A percentile compares a stretch with the other conserved stretches of the same genome.
phyloP scores from a whole-genome alignment of 1,140 invertebrate species.

The Zaprionus ornatus region DNA sequence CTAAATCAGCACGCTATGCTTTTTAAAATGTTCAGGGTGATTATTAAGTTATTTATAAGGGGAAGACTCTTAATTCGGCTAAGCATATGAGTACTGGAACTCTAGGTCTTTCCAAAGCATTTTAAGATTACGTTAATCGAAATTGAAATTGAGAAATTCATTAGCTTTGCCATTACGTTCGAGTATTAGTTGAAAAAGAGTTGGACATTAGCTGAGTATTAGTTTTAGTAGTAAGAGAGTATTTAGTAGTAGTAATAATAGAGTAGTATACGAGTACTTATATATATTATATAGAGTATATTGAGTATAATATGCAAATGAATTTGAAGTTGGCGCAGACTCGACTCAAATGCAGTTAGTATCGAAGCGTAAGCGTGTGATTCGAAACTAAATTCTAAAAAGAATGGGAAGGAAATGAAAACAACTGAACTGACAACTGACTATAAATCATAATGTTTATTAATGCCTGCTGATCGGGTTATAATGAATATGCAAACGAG shows the following conservation, averaged over 20 bases:
- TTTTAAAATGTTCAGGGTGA: slow-evolving; percentile 15
- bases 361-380: slow-evolving; percentile 77
- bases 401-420: slow-evolving; percentile 25
- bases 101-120: slow-evolving; percentile 37
- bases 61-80: slow-evolving; percentile 14
- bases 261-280: slow-evolving; percentile 34
- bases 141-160: slow-evolving; percentile 16
- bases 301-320: slow-evolving; percentile 53
- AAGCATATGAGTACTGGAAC: slow-evolving; percentile 27
- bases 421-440: slow-evolving; percentile 18
- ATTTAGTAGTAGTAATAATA: slow-evolving; percentile 29
- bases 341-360: slow-evolving; percentile 74
- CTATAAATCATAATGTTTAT: neutral
- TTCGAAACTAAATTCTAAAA: slow-evolving; percentile 27
- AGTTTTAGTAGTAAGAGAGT: slow-evolving; percentile 28
- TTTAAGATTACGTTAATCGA: slow-evolving; percentile 41
- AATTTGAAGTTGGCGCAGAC: slow-evolving; percentile 50
- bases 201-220: slow-evolving; percentile 24
- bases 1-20: slow-evolving; percentile 73
- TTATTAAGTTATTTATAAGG: slow-evolving; percentile 18
- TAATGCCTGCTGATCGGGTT: slow-evolving; percentile 15
- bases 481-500: slow-evolving; percentile 1
- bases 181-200: slow-evolving; percentile 42
- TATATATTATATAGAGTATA: slow-evolving; percentile 20
- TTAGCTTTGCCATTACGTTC: slow-evolving; percentile 29